Evolutionary conservation across 2,113 vertebrate species (phyloP).

Genomic region (Scolopax mira): DNA sequence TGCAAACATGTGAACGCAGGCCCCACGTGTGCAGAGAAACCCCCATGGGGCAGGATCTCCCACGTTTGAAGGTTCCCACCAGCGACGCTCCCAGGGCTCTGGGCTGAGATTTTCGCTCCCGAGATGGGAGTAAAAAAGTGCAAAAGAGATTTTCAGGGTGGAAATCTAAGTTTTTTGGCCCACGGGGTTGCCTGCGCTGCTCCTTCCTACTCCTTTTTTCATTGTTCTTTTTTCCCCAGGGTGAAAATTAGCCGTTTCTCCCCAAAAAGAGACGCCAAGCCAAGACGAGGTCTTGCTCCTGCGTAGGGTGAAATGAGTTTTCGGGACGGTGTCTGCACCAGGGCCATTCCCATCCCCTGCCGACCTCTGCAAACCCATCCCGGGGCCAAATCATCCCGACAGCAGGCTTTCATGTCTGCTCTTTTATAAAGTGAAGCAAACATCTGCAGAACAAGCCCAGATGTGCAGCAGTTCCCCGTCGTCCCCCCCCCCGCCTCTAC

Average conservation of each 20-base stretch:
- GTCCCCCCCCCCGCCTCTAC: too few species aligned
- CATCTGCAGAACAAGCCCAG: slow-evolving; percentile 63
- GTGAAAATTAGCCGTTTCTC: background rate
- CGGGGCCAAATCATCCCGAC: background rate
- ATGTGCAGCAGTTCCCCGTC: background rate
- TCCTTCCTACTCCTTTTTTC: too few species aligned
- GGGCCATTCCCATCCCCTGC: background rate
- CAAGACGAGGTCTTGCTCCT: background rate
- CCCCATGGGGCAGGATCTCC: too few species aligned
- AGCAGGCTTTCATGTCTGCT: slow-evolving; percentile 28
- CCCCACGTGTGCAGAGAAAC: too few species aligned
- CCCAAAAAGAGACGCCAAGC: background rate
- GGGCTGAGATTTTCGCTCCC: too few species aligned
- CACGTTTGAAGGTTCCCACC: too few species aligned
- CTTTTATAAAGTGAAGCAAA: slow-evolving; percentile 45
- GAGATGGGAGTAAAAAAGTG: too few species aligned
- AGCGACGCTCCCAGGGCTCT: too few species aligned
- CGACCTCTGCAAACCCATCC: slow-evolving; percentile 11
- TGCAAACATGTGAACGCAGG: too few species aligned
- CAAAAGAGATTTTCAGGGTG: too few species aligned
- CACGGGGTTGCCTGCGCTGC: too few species aligned
- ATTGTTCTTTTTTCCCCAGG: fast-evolving
- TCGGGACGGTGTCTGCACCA: background rate
- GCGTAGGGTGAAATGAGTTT: background rate
- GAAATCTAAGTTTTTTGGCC: too few species aligned